These are phyloP conservation scores for Dicentrarchus labrax DNA, from an alignment of 2,113 vertebrate species.

Conservation along the genomic window DNA sequence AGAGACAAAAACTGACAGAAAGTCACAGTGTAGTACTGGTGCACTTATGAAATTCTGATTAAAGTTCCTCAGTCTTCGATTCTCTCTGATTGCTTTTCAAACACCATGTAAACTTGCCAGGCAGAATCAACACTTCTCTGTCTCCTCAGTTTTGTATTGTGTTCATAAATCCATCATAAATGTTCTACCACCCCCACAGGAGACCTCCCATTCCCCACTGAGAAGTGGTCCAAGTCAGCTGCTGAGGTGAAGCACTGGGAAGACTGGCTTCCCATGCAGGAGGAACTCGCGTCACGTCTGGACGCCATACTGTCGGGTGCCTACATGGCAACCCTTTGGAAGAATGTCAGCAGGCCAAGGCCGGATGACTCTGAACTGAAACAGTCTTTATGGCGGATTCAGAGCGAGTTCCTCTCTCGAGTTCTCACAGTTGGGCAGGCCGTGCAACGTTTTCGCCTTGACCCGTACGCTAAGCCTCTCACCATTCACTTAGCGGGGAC, in stretches of 20 bases:
- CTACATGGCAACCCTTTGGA: slow-evolving; percentile 92
- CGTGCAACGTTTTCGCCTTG: slow-evolving; percentile 81
- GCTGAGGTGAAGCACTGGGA: slow-evolving; percentile 86
- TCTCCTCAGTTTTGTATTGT: background rate
- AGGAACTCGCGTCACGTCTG: slow-evolving; percentile 82
- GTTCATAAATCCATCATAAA: background rate
- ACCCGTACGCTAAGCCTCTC: slow-evolving; percentile 84
- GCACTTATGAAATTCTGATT: slow-evolving; percentile 36
- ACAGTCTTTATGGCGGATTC: slow-evolving; percentile 88
- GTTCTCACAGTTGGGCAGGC: slow-evolving; percentile 89
- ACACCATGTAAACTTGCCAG: background rate
- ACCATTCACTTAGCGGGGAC: slow-evolving; percentile 92
- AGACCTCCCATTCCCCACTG: slow-evolving; percentile 80
- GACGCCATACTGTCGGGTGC: slow-evolving; percentile 78
- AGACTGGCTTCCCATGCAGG: slow-evolving; percentile 92
- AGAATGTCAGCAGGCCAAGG: slow-evolving; percentile 84
- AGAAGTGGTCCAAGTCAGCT: slow-evolving; percentile 83
- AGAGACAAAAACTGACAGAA: slow-evolving; percentile 34
- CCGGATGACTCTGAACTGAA: slow-evolving; percentile 86
- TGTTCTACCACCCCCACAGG: slow-evolving; percentile 61
- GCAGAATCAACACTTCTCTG: background rate
- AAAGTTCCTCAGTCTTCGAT: slow-evolving; percentile 23
- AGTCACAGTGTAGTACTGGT: slow-evolving; percentile 1
- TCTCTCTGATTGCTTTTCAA: slow-evolving; percentile 24
- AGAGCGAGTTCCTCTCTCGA: slow-evolving; percentile 91